Conservation (phyloP, 2,888 invertebrate genomes). For the Acleris sparsana region DNA sequence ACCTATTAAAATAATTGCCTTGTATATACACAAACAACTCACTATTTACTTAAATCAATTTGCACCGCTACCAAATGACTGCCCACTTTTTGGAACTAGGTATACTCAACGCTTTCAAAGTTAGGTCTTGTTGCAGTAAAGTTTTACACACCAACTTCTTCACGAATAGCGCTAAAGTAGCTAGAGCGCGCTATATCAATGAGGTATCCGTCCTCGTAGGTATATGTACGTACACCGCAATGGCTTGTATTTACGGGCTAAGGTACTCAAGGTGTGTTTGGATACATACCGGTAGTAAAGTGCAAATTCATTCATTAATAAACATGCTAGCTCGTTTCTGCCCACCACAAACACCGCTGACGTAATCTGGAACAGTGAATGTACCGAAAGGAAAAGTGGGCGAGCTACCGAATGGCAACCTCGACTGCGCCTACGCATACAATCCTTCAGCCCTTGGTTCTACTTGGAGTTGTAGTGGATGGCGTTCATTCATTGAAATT, state of each 20-base stretch:
- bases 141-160: too few relatives aligned
- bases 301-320: conserved; percentile 33
- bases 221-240: too few relatives aligned
- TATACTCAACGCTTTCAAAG: too few relatives aligned
- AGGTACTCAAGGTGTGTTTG: not conserved
- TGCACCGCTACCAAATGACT: too few relatives aligned
- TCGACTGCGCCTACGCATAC: conserved; percentile 71
- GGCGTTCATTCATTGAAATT: conserved; percentile 44
- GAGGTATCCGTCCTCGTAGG: too few relatives aligned
- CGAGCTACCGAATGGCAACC: conserved; percentile 65
- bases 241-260: not conserved
- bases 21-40: too few relatives aligned
- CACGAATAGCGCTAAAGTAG: too few relatives aligned
- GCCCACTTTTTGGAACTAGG: too few relatives aligned
- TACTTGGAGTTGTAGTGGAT: conserved; percentile 5
- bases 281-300: not conserved
- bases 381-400: conserved; percentile 81
- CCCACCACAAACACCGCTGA: conserved; percentile 53
- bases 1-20: too few relatives aligned
- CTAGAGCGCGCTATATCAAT: too few relatives aligned
- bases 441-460: conserved; percentile 45
- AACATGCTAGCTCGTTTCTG: conserved; percentile 38
- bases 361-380: conserved; percentile 79
- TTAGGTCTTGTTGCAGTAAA: too few relatives aligned
- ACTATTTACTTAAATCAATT: too few relatives aligned